Evolutionary conservation across 2,888 invertebrate species (phyloP).

Genomic region (Macrophya annulata): DNA sequence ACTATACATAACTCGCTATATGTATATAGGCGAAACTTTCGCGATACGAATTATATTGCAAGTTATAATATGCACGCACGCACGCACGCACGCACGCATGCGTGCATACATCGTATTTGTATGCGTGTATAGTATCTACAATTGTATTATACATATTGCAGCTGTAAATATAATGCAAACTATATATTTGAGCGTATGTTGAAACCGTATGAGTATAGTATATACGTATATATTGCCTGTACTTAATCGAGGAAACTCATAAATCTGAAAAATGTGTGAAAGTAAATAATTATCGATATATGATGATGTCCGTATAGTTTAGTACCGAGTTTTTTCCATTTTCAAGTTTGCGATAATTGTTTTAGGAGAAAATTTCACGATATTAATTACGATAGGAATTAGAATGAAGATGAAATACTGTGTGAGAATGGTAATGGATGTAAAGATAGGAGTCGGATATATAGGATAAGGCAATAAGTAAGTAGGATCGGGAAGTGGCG

Average conservation of each 20-base stretch:
- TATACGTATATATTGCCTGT: not conserved
- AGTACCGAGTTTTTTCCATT: not conserved
- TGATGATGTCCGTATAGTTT: not conserved
- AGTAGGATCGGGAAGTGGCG: constrained; percentile 2
- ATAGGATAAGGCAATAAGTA: not conserved
- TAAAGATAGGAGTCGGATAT: not conserved
- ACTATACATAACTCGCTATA: not conserved
- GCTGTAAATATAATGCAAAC: not conserved
- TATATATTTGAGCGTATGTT: not conserved
- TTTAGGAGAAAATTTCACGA: not conserved
- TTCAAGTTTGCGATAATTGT: not conserved
- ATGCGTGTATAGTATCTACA: not conserved
- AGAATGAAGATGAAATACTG: not conserved
- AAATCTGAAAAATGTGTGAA: not conserved
- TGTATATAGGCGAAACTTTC: not conserved
- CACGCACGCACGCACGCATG: too few relatives aligned
- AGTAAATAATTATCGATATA: not conserved
- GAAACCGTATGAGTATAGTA: not conserved
- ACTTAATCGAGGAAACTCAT: not conserved
- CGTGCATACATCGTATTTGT: not conserved
- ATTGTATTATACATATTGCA: too few relatives aligned
- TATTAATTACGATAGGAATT: not conserved
- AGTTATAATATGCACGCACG: too few relatives aligned
- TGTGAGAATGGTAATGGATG: not conserved
- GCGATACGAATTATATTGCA: not conserved